Evolutionary conservation across 2,797 vertebrate species (phyloP).

Genomic region (Sebastes matsubarae): DNA sequence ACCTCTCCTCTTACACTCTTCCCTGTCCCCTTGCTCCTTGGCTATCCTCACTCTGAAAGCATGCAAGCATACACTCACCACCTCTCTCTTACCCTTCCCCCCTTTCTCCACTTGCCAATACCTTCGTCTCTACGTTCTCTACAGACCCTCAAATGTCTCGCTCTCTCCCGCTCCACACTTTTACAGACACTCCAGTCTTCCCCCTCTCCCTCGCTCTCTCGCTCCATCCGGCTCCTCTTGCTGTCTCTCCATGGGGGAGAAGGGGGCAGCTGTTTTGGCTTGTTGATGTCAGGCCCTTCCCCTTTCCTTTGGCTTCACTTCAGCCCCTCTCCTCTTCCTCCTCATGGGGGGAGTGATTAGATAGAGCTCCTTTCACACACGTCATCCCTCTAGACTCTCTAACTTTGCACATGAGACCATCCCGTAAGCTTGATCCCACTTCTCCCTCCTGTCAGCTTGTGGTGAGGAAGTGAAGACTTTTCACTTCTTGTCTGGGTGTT

Average conservation of each 20-base stretch:
- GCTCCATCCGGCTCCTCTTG: slow-evolving; percentile 63
- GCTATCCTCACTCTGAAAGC: slow-evolving; percentile 60
- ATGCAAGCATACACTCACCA: slow-evolving; percentile 40
- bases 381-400: slow-evolving; percentile 42
- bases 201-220: slow-evolving; percentile 30
- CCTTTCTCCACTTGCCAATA: slow-evolving; percentile 56
- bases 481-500: not conserved
- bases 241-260: slow-evolving; percentile 68
- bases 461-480: not conserved
- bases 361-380: slow-evolving; percentile 66
- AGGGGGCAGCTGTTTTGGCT: slow-evolving; percentile 85
- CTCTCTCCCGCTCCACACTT: slow-evolving; percentile 35
- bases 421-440: slow-evolving; percentile 8
- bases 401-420: slow-evolving; percentile 44
- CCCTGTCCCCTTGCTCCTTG: slow-evolving; percentile 38
- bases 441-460: not conserved
- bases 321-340: slow-evolving; percentile 63
- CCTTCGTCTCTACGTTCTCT: slow-evolving; percentile 44
- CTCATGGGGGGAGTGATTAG: slow-evolving; percentile 67
- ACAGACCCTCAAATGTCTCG: slow-evolving; percentile 50
- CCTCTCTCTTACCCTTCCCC: slow-evolving; percentile 34
- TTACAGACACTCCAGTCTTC: slow-evolving; percentile 63
- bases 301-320: slow-evolving; percentile 73
- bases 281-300: slow-evolving; percentile 81
- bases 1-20: slow-evolving; percentile 45